Percentiles rank a stretch among this genome's conserved stretches.
Conservation (phyloP, 2,888 invertebrate species). For the Heliconius erato region DNA sequence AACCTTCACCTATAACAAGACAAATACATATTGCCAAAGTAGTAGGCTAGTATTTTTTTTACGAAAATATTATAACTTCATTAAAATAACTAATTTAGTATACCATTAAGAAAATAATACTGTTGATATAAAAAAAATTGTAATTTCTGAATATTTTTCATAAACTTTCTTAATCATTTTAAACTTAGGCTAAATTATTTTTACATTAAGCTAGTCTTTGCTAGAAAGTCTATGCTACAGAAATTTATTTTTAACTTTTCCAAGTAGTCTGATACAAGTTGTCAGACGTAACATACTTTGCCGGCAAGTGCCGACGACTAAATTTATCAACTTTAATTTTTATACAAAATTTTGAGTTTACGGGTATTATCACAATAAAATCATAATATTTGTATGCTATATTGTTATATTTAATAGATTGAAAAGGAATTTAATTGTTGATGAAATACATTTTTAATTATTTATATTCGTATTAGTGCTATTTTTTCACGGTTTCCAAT, state of each 20-base stretch:
- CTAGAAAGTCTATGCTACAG: neutral
- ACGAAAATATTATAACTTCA: too few relatives aligned
- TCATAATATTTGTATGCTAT: neutral
- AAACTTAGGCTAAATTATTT: neutral
- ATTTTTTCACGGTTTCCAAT: neutral
- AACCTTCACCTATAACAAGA: too few relatives aligned
- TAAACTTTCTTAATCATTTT: neutral
- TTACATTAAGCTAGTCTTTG: slow-evolving; percentile 2
- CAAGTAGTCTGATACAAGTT: slow-evolving; percentile 31
- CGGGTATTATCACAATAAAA: neutral
- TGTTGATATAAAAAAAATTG: too few relatives aligned
- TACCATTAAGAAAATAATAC: too few relatives aligned
- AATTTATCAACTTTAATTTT: slow-evolving; percentile 17
- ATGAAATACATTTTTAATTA: neutral
- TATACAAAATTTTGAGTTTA: slow-evolving; percentile 6
- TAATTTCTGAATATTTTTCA: too few relatives aligned
- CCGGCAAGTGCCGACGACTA: neutral
- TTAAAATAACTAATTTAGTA: too few relatives aligned
- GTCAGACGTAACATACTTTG: slow-evolving; percentile 29
- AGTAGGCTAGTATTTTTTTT: too few relatives aligned
- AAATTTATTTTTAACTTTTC: slow-evolving; percentile 22
- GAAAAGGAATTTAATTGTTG: neutral
- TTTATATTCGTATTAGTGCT: neutral
- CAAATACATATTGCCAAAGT: too few relatives aligned
- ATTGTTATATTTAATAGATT: neutral